Conservation (phyloP, 2,888 invertebrate genomes). For the Acrobeloides nanus region DNA sequence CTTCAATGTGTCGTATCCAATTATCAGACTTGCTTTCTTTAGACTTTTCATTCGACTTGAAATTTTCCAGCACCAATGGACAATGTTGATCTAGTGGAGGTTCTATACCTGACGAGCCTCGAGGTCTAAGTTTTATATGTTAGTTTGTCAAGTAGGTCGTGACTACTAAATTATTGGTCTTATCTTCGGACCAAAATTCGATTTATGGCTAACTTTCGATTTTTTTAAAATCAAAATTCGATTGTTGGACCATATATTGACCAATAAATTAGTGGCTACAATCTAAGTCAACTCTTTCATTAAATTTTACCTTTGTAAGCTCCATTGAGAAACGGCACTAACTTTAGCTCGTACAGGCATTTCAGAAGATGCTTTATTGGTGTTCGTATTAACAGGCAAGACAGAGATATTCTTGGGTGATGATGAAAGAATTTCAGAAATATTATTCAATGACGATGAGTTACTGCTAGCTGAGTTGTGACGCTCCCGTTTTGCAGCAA, state of each 20-base stretch:
- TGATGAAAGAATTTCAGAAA: slow-evolving; percentile 8
- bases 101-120: too few species aligned
- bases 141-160: too few species aligned
- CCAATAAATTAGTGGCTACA: too few species aligned
- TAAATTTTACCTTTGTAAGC: too few species aligned
- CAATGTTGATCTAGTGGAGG: too few species aligned
- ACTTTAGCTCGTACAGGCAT: slow-evolving; percentile 19
- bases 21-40: slow-evolving; percentile 8
- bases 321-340: slow-evolving; percentile 18
- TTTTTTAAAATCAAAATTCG: slow-evolving; percentile 3
- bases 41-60: neutral
- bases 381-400: slow-evolving; percentile 3
- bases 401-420: slow-evolving; percentile 12
- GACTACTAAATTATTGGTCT: too few species aligned
- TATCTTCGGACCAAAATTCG: slow-evolving; percentile 7
- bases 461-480: slow-evolving; percentile 19
- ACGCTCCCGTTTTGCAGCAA: slow-evolving; percentile 54
- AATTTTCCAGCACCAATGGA: neutral
- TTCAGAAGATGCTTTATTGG: too few species aligned
- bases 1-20: slow-evolving; percentile 70
- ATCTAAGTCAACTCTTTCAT: too few species aligned
- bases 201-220: neutral
- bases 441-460: slow-evolving; percentile 18
- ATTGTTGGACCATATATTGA: too few species aligned
- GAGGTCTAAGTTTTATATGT: too few species aligned